Evolutionary conservation across 2,888 invertebrate species (phyloP).

Genomic region (Melinaea marsaeus): DNA sequence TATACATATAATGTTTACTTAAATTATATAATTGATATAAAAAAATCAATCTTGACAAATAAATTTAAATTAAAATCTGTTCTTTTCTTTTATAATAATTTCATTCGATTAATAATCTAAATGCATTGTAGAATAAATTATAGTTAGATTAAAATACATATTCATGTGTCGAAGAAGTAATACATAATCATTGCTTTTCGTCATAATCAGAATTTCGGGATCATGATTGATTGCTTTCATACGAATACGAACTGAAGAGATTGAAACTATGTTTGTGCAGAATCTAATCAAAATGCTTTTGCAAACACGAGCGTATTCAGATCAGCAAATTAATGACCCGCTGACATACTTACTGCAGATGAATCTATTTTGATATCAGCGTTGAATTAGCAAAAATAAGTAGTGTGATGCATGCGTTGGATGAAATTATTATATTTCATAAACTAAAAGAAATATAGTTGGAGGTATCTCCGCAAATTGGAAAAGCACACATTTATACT

Average conservation of each 20-base stretch:
- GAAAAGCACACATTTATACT: too few species aligned
- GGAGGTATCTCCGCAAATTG: too few species aligned
- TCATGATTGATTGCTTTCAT: conserved; percentile 7
- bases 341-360: conserved; percentile 5
- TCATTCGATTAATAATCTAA: too few species aligned
- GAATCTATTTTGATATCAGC: conserved; percentile 1
- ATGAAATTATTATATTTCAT: neutral
- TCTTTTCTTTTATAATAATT: too few species aligned
- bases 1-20: neutral
- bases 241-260: conserved; percentile 6
- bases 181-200: neutral
- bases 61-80: too few species aligned
- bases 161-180: neutral
- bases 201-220: neutral
- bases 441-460: too few species aligned
- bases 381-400: conserved; percentile 1
- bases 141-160: neutral
- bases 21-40: too few species aligned
- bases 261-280: conserved; percentile 7
- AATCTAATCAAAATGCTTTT: conserved; percentile 7
- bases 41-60: too few species aligned
- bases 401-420: neutral
- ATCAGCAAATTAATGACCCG: conserved; percentile 6
- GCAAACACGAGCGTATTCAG: conserved; percentile 5
- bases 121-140: too few species aligned